phyloP scores from a whole-genome alignment of 2,797 vertebrate genomes.

The Ibycter americanus region DNA sequence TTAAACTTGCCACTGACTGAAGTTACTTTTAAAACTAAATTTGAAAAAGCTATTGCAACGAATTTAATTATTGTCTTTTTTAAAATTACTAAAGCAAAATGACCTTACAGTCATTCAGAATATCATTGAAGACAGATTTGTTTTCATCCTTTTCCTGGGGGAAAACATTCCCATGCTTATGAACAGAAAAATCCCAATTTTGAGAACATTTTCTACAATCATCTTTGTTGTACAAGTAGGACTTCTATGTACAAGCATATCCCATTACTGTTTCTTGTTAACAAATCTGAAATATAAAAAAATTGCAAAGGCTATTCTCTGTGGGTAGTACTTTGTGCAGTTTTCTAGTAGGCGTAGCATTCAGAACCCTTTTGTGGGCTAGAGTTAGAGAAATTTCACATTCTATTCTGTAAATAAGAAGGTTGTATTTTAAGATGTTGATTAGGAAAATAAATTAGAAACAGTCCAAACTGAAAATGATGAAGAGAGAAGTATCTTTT shows the following conservation, averaged over 20 bases:
- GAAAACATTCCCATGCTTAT: neutral
- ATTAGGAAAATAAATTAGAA: neutral
- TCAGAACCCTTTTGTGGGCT: neutral
- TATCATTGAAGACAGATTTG: neutral
- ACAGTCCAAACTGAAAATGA: neutral
- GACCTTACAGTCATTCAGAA: neutral
- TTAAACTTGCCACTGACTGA: neutral
- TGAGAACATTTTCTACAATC: neutral
- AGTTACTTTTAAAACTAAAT: neutral
- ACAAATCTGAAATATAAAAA: neutral
- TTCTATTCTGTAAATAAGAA: neutral
- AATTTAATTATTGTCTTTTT: neutral
- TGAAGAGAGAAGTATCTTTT: neutral
- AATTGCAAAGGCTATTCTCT: neutral
- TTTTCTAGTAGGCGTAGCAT: neutral
- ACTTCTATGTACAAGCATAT: neutral
- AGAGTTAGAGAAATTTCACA: neutral
- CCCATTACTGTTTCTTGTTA: neutral
- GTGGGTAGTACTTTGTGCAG: neutral
- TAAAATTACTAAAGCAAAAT: neutral
- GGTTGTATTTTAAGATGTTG: neutral
- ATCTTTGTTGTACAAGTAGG: neutral
- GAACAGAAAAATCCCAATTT: neutral
- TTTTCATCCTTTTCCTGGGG: neutral
- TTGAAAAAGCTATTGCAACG: neutral